These are phyloP conservation scores for Aspiorhynchus laticeps DNA, from an alignment of 2,113 vertebrate genomes.

Conservation along the genomic window DNA sequence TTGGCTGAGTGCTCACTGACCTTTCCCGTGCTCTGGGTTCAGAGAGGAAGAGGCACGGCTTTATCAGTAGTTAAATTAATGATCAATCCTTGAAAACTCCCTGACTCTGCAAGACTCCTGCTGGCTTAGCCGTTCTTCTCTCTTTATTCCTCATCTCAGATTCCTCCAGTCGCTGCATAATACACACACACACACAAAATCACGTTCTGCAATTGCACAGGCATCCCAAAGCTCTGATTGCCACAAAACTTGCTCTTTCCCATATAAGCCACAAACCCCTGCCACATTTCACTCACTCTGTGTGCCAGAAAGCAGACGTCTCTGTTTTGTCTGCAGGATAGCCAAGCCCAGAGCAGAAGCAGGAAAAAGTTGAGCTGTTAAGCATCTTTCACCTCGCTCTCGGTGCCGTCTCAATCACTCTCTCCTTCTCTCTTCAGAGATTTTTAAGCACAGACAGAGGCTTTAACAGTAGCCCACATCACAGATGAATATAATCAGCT, in stretches of 20 bases:
- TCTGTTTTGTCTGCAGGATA: slow-evolving; percentile 28
- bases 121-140: slow-evolving; percentile 49
- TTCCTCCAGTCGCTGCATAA: slow-evolving; percentile 37
- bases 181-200: slow-evolving; percentile 47
- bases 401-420: slow-evolving; percentile 58
- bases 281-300: slow-evolving; percentile 29
- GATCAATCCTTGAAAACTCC: slow-evolving; percentile 61
- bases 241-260: slow-evolving; percentile 45
- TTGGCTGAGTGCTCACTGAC: slow-evolving; percentile 29
- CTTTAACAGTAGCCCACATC: slow-evolving; percentile 49
- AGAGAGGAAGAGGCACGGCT: slow-evolving; percentile 51
- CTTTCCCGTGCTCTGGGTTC: slow-evolving; percentile 24
- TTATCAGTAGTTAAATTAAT: slow-evolving; percentile 70
- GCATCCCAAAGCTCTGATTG: slow-evolving; percentile 21
- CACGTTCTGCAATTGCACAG: slow-evolving; percentile 31
- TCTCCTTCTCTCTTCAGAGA: slow-evolving; percentile 50
- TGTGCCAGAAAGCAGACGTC: slow-evolving; percentile 17
- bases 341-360: slow-evolving; percentile 38
- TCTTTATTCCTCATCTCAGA: slow-evolving; percentile 41
- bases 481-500: slow-evolving; percentile 58
- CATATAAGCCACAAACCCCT: neutral
- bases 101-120: slow-evolving; percentile 36
- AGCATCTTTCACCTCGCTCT: slow-evolving; percentile 55
- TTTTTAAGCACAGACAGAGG: slow-evolving; percentile 56
- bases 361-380: slow-evolving; percentile 55